Evolutionary conservation across 2,113 vertebrate genomes (phyloP).

Genomic region (Corvus cornix): DNA sequence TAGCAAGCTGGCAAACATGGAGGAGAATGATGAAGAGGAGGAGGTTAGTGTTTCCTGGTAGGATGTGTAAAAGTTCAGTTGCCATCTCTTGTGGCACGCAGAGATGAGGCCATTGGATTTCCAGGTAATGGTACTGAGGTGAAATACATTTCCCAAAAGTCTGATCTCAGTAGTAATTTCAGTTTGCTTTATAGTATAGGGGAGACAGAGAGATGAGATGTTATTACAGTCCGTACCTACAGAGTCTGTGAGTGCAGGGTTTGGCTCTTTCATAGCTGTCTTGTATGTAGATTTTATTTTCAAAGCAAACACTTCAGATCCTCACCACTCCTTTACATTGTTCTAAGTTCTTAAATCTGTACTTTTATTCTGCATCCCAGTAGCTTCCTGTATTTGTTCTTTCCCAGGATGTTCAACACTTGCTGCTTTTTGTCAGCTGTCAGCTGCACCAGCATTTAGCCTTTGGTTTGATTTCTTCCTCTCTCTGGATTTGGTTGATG

Average conservation of each 20-base stretch:
- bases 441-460: not conserved
- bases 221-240: not conserved
- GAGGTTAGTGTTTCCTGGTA: slow-evolving; percentile 62
- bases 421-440: not conserved
- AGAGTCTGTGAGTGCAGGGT: not conserved
- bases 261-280: not conserved
- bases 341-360: not conserved
- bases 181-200: not conserved
- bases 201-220: not conserved
- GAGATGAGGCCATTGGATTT: not conserved
- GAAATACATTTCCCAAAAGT: not conserved
- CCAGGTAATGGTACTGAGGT: not conserved
- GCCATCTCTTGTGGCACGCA: not conserved
- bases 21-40: slow-evolving; percentile 76
- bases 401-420: not conserved
- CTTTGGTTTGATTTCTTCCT: not conserved
- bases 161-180: not conserved
- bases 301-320: not conserved
- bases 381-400: not conserved
- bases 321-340: not conserved
- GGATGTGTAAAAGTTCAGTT: not conserved
- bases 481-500: not conserved
- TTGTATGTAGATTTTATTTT: not conserved
- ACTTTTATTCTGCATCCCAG: not conserved
- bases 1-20: slow-evolving; percentile 76